Base-by-base conservation (phyloP, 1,140 invertebrate species). In the Macrobrachium rosenbergii region DNA sequence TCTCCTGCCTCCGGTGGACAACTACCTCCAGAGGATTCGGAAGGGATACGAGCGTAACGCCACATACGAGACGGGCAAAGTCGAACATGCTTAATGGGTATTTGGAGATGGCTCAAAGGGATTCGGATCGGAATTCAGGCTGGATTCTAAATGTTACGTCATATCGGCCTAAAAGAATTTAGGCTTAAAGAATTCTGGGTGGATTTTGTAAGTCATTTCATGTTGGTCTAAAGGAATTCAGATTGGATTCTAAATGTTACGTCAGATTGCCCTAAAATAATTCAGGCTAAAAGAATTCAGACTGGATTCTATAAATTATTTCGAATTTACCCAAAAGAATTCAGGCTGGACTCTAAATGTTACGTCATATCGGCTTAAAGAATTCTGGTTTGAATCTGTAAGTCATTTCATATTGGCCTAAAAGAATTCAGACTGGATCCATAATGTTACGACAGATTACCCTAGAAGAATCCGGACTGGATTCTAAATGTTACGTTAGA, bases 11-110 rank as follows among this genome's bases (percentile, higher is more conserved):
- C 88, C 86, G n/a, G 86, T 90, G 8, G 86, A 89, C 84, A 89
- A 88, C 45, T 87, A 90, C 81, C 84, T 90, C 28, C 82, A 88
- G 82, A 88, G 83, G 69, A 90, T 90, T 76, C 88, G 90, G n/a
- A 75, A 73, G 11, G 90, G 90, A 10, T 90, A 90, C 60, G 90
- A 89, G 60, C 69, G 90, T 14, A 67, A 67, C 67, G 52, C 67
- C n/a, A 77, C 62, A 2, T 43, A 63, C n/a, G 85, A 87, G 75
- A 21, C 28, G 6, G 17, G 64, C 21, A 82, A 82, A 14, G 59
- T 23, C 5, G 79, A 82, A 19, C 14, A 59, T 10, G 69, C 69
- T 23, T 87, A 75, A 76, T 10, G 12, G 52, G 52, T 8, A 52
- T 52, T 52, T 52, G 12, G 52, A 52, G 12, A 52, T 52, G 52